Conservation (phyloP, 2,888 invertebrate species). For the Psylliodes chrysocephalus region DNA sequence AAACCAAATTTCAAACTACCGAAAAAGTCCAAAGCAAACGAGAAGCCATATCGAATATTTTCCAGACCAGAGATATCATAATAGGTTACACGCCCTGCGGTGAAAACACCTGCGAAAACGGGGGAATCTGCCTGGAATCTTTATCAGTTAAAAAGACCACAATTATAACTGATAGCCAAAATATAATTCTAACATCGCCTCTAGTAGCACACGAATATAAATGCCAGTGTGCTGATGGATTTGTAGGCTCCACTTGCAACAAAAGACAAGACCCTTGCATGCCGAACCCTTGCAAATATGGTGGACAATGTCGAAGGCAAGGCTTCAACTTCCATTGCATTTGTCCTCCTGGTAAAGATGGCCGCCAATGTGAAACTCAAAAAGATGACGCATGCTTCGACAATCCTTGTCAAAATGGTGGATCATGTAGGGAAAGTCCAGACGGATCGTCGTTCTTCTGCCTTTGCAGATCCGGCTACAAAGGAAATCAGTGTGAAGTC, state of each 20-base stretch:
- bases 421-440: conserved; percentile 88
- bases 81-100: conserved; percentile 85
- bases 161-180: conserved; percentile 82
- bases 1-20: conserved; percentile 72
- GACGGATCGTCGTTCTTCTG: conserved; percentile 92
- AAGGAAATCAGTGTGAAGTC: conserved; percentile 91
- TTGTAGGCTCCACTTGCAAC: conserved; percentile 84
- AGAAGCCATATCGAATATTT: conserved; percentile 70
- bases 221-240: conserved; percentile 86
- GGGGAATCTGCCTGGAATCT: conserved; percentile 79
- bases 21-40: conserved; percentile 75
- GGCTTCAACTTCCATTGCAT: conserved; percentile 86
- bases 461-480: conserved; percentile 88
- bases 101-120: conserved; percentile 79
- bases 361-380: conserved; percentile 85
- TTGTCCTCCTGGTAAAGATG: conserved; percentile 82
- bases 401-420: conserved; percentile 91
- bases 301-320: conserved; percentile 85
- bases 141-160: conserved; percentile 76
- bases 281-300: conserved; percentile 87
- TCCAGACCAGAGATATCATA: conserved; percentile 71
- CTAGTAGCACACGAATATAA: conserved; percentile 79
- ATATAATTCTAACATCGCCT: conserved; percentile 86
- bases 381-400: conserved; percentile 85
- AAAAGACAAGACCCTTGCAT: conserved; percentile 90